A percentile compares a stretch with the other conserved stretches of the same genome.
These are phyloP conservation scores for Papilio elwesi DNA, from an alignment of 2,888 invertebrate species.

Conservation along the genomic window DNA sequence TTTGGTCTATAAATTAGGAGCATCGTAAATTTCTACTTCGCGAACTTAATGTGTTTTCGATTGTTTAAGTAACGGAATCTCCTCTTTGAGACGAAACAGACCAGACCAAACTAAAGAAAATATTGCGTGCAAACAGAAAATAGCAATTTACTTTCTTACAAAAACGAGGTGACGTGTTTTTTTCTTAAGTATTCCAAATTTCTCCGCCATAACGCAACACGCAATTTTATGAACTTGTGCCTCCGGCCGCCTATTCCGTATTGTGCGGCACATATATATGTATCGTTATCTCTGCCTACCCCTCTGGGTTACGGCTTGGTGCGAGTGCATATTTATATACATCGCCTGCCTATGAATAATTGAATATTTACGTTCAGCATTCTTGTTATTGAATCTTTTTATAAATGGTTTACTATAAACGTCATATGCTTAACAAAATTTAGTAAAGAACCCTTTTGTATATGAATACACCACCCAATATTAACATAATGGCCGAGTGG, in stretches of 20 bases:
- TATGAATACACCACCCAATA: not conserved
- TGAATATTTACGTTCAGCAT: too few species aligned
- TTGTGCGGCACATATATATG: too few species aligned
- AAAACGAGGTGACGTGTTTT: not conserved
- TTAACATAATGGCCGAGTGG: slow-evolving; percentile 22
- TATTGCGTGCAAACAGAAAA: slow-evolving; percentile 33
- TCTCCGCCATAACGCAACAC: not conserved
- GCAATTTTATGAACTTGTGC: too few species aligned
- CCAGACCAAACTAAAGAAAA: slow-evolving; percentile 17
- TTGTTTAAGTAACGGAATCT: slow-evolving; percentile 49
- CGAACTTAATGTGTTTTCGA: slow-evolving; percentile 67
- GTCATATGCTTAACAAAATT: not conserved
- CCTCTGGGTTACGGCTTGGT: too few species aligned
- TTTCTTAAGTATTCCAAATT: not conserved
- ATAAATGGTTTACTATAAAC: not conserved
- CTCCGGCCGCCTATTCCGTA: too few species aligned
- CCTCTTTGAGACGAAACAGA: slow-evolving; percentile 32
- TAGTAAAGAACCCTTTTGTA: not conserved
- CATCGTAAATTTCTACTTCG: slow-evolving; percentile 62
- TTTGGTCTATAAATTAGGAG: slow-evolving; percentile 57
- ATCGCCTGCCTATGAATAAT: too few species aligned
- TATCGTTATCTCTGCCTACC: too few species aligned
- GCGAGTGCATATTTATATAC: too few species aligned
- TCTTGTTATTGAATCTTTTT: too few species aligned
- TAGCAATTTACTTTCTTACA: slow-evolving; percentile 20